Evolutionary conservation across 1,140 invertebrate species (phyloP), one percentile per base, ranked within the genome.

Genomic region (Lordiphosa collinella): DNA sequence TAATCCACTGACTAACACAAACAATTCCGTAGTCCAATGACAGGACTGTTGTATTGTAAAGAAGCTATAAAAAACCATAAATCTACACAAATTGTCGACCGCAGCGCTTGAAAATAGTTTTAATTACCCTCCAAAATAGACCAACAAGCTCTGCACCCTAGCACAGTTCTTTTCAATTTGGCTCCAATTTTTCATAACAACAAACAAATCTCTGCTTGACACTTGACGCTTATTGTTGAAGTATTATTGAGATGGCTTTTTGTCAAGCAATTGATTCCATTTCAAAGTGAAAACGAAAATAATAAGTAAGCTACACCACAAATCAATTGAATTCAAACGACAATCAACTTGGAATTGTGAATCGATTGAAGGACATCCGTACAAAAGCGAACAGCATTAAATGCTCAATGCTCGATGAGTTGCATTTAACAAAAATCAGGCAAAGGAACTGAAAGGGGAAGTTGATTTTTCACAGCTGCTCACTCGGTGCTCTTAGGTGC

Each of bases 211-310:
- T 53, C 44, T 58, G 58, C 58, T 62, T 63, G 58, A 63, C 60
- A 65, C 61, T 76, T 76, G 67, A 62, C 52, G 54, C 52, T 67
- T 62, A 72, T 48, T 37, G 71, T 48, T 55, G 55, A 58, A 65
- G 22, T 62, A 78, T 71, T 72, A 59, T 63, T 52, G 56, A 79
- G n/a, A 62, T 73, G 73, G 67, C 56, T 78, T 78, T 79, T 66
- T 79, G 68, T 25, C 22, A 78, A 74, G 74, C 74, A 78, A 78
- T 78, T 63, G 74, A 78, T 73, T 78, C 73, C 68, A 78, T 78
- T 78, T 52, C 50, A 46, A 44, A 59, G 34, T 49, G 36, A 29
- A 44, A 49, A 36, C 22, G 37, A 34, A 56, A 36, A 38, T 22
- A 29, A 36, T 50, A 31, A 40, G n/a, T 32, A 41, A 55, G 2